Conservation (phyloP, 2,888 invertebrate genomes). For the Schrankia costaestrigalis region DNA sequence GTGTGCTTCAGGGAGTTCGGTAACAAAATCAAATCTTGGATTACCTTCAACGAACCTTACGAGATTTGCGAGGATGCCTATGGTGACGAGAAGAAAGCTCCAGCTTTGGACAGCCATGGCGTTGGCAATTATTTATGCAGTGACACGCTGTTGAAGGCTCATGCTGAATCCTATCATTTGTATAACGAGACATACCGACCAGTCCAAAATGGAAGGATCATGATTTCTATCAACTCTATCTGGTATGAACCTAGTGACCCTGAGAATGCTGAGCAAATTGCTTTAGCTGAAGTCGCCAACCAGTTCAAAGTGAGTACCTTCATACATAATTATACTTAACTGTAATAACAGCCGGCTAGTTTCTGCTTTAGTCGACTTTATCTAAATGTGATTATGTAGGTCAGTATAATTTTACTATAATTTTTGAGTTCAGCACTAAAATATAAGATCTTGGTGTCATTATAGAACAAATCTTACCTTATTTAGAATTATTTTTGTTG, state of each 20-base stretch:
- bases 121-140: slow-evolving; percentile 83
- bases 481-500: no score
- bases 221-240: slow-evolving; percentile 78
- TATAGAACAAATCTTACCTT: no score
- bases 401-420: no score
- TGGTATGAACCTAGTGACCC: slow-evolving; percentile 75
- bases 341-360: background rate
- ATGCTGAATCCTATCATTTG: slow-evolving; percentile 83
- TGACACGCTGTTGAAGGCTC: slow-evolving; percentile 83
- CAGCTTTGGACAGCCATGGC: slow-evolving; percentile 77
- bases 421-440: no score
- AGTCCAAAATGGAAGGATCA: slow-evolving; percentile 76
- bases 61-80: slow-evolving; percentile 78
- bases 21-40: slow-evolving; percentile 82
- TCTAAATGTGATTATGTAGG: no score
- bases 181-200: slow-evolving; percentile 82
- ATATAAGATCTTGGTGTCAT: no score
- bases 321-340: background rate
- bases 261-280: slow-evolving; percentile 60
- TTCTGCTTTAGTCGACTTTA: no score
- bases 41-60: slow-evolving; percentile 85
- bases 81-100: slow-evolving; percentile 74
- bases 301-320: slow-evolving; percentile 65
- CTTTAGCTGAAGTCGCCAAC: slow-evolving; percentile 72
- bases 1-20: slow-evolving; percentile 79